These are phyloP conservation scores for Anser cygnoides DNA, from an alignment of 2,113 vertebrate genomes.

Conservation along the genomic window DNA sequence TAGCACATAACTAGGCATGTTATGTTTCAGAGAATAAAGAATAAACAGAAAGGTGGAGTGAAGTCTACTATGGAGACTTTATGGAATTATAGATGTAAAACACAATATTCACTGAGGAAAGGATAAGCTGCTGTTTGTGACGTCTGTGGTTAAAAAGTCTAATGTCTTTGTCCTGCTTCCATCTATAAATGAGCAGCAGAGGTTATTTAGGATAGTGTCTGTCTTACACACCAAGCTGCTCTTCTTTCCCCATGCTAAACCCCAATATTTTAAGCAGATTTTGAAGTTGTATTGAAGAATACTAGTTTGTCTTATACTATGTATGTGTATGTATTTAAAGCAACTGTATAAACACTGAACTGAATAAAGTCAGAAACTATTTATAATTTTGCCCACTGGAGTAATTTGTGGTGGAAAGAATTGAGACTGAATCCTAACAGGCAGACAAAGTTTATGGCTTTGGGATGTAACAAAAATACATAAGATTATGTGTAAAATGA, in stretches of 20 bases:
- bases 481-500: not conserved
- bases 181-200: not conserved
- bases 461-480: not conserved
- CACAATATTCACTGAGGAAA: not conserved
- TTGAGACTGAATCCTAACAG: not conserved
- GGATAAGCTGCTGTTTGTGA: not conserved
- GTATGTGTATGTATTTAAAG: constrained; percentile 35
- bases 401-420: constrained; percentile 25
- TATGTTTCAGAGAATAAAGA: not conserved
- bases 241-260: not conserved
- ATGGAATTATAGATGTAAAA: not conserved
- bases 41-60: not conserved
- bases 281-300: constrained; percentile 48
- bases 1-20: not conserved
- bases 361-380: constrained; percentile 52
- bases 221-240: not conserved
- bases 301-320: constrained; percentile 45
- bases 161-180: not conserved
- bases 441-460: not conserved
- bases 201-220: not conserved
- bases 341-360: constrained; percentile 45
- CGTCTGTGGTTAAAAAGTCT: not conserved
- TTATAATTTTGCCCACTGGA: constrained; percentile 56
- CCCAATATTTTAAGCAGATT: constrained; percentile 51
- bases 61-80: not conserved